Base-by-base conservation (phyloP, 1,140 invertebrate genomes). In the Neuroterus valhalla region DNA sequence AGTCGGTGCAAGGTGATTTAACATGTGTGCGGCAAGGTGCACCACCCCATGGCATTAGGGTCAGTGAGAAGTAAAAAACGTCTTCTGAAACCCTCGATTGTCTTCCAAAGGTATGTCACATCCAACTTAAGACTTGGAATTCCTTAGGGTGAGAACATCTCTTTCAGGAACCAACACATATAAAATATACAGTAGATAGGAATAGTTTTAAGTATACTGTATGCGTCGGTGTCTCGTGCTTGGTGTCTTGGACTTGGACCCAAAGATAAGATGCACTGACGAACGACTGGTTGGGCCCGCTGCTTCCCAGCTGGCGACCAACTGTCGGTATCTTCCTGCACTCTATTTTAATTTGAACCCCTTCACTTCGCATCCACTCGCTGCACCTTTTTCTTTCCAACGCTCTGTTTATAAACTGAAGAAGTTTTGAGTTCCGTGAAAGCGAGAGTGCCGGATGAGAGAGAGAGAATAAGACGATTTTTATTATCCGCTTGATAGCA, bases 281-380 rank as follows among this genome's bases (percentile, higher is more conserved):
- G 44, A 52, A 15, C 68, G 26, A 50, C 26, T 26, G 68, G 43
- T 70, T 31, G 45, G 21, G 43, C 23, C 17, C 43, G 17, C 68
- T 70, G 68, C 68, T 70, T 70, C 68, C 46, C 68, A 70, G 68
- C 68, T 70, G 68, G 45, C 68, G 68, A 19, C 68, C 68, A 70
- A 52, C 68, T 70, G 68, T 46, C 68, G 48, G 17, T 21, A 62
- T 62, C 68, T 70, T 46, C 44, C 45, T 69, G 26, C 46, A 68
- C n/a, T 42, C 43, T 45, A 38, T 70, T 70, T 70, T 48, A 50
- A 52, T 70, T 70, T 48, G 50, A 70, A 70, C 31, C 44, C 68
- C 43, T 45, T 70, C 10, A 38, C 31, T 52, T 50, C 45, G 67
- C 52, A 68, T 31, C 43, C 15, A 68, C 23, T 50, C 43, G 46